Evolutionary conservation across 2,113 vertebrate species (phyloP), one percentile per base, ranked within the genome.

Genomic region (Actenoides lindsayi): DNA sequence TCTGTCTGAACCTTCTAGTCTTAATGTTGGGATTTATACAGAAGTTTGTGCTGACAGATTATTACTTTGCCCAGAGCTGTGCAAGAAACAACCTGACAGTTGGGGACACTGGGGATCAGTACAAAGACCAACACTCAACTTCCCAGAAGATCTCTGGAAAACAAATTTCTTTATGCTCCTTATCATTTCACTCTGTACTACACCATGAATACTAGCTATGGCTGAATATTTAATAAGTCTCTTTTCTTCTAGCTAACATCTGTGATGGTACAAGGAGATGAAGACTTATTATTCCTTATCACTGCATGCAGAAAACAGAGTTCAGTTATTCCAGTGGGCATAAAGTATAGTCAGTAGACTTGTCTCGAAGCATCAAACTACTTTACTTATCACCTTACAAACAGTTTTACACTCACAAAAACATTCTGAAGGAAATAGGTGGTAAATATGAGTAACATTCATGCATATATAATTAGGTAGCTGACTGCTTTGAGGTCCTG

Each of bases 41-140:
- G 92, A 98, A 92, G 84, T 96, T 96, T 89, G 93, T 93, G 91
- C 93, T 97, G 97, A 96, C 95, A 96, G 93, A 91, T 98, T 87
- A 95, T 97, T 94, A 93, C 97, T 74, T 98, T 95, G 93, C 96
- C 96, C 78, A 63, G 71, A 98, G 96, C 95, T 81, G 77, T 96
- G 93, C 96, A 94, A 95, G 97, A 94, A 96, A 54, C 82, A 93
- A 95, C 90, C 92, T 95, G 93, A 95, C 71, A 27, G 71, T 84
- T 93, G 94, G 91, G 84, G 64, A 51, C 83, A 64, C 94, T 91
- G 86, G 94, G 92, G 94, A 96, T 97, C 89, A 87, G 94, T 94
- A 73, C 95, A 69, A 92, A 97, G 95, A 83, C 97, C 75, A 85
- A 63, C 87, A 33, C 51, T 93, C 59, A 70, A 76, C 87, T 91